A percentile compares a stretch with the other conserved stretches of the same genome.
These are phyloP conservation scores for Toxostoma redivivum DNA, from an alignment of 2,113 vertebrate genomes.

Conservation along the genomic window DNA sequence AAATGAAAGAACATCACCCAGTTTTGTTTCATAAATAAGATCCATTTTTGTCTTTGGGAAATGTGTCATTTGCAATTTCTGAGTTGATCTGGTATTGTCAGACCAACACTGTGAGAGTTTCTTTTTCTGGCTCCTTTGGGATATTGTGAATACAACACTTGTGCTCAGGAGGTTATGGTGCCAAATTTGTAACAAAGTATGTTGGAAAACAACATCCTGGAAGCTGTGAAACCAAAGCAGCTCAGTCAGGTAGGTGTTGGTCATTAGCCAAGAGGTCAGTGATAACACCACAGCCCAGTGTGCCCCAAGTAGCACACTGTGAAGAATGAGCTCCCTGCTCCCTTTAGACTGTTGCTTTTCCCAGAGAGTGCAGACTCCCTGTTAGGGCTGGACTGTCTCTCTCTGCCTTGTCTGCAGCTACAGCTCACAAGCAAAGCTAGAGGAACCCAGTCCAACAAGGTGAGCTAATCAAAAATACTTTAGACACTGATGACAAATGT, in stretches of 20 bases:
- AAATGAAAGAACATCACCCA: background rate
- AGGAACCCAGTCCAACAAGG: background rate
- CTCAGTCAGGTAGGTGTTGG: background rate
- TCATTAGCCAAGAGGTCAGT: background rate
- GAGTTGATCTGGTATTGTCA: background rate
- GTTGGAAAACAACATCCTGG: background rate
- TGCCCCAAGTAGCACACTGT: background rate
- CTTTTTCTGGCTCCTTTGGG: background rate
- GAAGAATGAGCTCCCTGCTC: conserved; percentile 68
- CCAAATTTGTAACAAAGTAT: background rate
- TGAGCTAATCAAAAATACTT: background rate
- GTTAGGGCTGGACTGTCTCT: background rate
- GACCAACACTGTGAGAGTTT: background rate
- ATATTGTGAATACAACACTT: background rate
- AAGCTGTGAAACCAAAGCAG: conserved; percentile 14
- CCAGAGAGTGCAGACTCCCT: background rate
- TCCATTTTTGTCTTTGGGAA: background rate
- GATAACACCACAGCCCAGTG: background rate
- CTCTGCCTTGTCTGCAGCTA: background rate
- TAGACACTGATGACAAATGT: background rate
- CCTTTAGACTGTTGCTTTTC: background rate
- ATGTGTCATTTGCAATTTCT: background rate
- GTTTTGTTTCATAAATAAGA: background rate
- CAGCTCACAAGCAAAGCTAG: background rate
- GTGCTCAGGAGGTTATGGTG: background rate